phyloP scores from a whole-genome alignment of 1,140 invertebrate species.

The Trachymyrmex cornetzi region DNA sequence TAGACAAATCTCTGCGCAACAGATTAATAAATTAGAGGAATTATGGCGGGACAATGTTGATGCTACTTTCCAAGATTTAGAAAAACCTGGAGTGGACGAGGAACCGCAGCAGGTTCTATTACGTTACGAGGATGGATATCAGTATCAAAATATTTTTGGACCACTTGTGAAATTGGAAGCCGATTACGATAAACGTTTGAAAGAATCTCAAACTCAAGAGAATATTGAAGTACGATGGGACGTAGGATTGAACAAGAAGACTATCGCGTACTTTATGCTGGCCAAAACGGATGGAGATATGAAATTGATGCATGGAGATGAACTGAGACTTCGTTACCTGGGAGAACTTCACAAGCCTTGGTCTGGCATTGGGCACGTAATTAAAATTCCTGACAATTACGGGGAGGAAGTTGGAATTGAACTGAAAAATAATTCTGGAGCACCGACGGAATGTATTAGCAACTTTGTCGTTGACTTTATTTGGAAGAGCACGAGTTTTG shows the following conservation, averaged over 20 bases:
- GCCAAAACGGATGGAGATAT: conserved; percentile 99
- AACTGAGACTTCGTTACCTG: conserved; percentile 96
- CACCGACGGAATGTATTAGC: conserved; percentile 96
- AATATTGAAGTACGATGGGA: conserved; percentile 99
- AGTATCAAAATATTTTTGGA: conserved; percentile 99
- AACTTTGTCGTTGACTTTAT: conserved; percentile 99
- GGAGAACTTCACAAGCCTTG: conserved; percentile 97
- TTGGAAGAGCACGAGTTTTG: conserved; percentile 99
- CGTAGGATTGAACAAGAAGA: conserved; percentile 99
- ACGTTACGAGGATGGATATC: conserved; percentile 99
- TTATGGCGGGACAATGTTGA: conserved; percentile 99
- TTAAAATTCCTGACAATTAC: conserved; percentile 99
- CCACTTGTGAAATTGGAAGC: conserved; percentile 99
- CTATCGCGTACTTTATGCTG: conserved; percentile 98
- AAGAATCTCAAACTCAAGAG: conserved; percentile 99
- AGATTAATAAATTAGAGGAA: conserved; percentile 99
- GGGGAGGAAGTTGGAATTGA: conserved; percentile 99
- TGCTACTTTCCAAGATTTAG: conserved; percentile 98
- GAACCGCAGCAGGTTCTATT: conserved; percentile 98
- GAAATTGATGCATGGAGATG: conserved; percentile 99
- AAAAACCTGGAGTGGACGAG: conserved; percentile 98
- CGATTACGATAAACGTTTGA: conserved; percentile 99
- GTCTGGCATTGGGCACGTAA: conserved; percentile 98
- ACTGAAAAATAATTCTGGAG: conserved; percentile 95
- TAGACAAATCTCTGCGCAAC: conserved; percentile 97